Evolutionary conservation across 1,140 invertebrate genomes (phyloP).

Genomic region (Cepaea nemoralis): DNA sequence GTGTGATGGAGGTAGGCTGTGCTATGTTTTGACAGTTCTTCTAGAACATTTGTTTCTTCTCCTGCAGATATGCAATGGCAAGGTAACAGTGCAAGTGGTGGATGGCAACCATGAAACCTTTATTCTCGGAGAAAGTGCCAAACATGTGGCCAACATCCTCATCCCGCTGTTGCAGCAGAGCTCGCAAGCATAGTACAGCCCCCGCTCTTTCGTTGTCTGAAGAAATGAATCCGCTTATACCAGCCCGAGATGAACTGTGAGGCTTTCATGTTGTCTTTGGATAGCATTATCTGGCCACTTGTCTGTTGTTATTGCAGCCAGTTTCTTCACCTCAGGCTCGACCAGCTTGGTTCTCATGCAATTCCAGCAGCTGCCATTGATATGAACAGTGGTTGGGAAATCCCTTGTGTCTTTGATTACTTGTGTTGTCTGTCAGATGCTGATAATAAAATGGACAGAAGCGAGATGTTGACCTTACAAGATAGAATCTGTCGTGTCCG

Average conservation of each 20-base stretch:
- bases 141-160: slow-evolving; percentile 46
- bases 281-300: no score
- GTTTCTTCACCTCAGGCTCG: no score
- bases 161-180: slow-evolving; percentile 26
- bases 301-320: no score
- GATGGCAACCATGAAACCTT: slow-evolving; percentile 58
- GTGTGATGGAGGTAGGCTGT: background rate
- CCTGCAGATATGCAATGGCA: slow-evolving; percentile 54
- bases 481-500: no score
- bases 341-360: no score
- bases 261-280: no score
- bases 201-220: background rate
- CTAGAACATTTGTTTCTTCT: background rate
- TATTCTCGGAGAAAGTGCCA: slow-evolving; percentile 50
- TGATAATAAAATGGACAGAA: background rate
- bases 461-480: no score
- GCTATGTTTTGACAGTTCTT: background rate
- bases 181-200: background rate
- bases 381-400: no score
- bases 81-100: slow-evolving; percentile 45
- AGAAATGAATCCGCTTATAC: no score
- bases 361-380: no score
- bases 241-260: no score
- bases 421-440: background rate
- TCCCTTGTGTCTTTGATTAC: no score